Evolutionary conservation across 92 coral and sea anemone species (phyloP).

Genomic region (Micromussa lordhowensis): DNA sequence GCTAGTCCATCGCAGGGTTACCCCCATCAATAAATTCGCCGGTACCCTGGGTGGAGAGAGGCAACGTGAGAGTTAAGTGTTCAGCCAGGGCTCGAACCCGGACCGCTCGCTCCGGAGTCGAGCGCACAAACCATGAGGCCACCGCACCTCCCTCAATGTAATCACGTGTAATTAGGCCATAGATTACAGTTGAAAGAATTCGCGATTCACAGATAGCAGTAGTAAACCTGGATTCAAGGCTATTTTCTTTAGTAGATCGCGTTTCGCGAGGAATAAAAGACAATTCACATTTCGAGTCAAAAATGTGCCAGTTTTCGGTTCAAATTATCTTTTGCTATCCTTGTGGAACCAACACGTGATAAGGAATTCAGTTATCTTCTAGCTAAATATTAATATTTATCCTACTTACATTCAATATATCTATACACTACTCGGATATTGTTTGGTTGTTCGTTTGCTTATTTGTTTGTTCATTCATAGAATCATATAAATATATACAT

Average conservation of each 20-base stretch:
- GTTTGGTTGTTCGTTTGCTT: too few species aligned
- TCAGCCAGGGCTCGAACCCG: too few species aligned
- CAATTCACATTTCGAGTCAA: not conserved
- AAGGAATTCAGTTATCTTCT: not conserved
- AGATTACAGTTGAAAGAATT: not conserved
- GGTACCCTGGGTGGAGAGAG: too few species aligned
- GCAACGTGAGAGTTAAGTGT: too few species aligned
- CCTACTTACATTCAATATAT: not conserved
- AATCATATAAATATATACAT: slow-evolving; percentile 7
- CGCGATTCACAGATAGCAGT: not conserved
- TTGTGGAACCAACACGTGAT: not conserved
- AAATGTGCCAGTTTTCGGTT: not conserved
- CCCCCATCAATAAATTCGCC: too few species aligned
- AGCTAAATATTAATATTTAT: not conserved
- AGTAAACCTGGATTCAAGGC: not conserved
- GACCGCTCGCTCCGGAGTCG: too few species aligned
- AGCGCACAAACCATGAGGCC: too few species aligned
- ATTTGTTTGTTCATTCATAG: not conserved
- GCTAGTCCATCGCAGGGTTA: too few species aligned
- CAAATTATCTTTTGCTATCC: not conserved
- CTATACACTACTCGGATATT: not conserved
- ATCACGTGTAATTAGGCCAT: not conserved
- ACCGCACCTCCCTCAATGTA: too few species aligned
- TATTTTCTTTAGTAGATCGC: not conserved
- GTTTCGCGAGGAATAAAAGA: not conserved